A percentile compares a stretch with the other conserved stretches of the same genome.
phyloP scores from a whole-genome alignment of 2,113 vertebrate genomes.

The Tragulus kanchil region DNA sequence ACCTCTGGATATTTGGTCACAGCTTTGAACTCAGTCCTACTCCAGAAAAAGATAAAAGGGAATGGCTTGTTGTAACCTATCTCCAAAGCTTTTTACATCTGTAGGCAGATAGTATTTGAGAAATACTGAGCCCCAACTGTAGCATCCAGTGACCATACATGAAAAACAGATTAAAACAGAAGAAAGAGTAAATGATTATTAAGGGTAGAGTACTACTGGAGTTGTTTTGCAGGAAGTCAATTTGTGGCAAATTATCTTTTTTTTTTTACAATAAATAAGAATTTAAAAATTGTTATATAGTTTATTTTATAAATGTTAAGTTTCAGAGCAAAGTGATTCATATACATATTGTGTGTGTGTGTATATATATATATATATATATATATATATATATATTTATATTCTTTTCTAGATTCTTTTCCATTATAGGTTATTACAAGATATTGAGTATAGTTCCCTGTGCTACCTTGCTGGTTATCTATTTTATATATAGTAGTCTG shows the following conservation, averaged over 20 bases:
- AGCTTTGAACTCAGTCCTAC: constrained; percentile 42
- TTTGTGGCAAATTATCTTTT: not conserved
- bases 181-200: not conserved
- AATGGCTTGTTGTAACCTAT: not conserved
- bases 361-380: no score
- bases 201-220: not conserved
- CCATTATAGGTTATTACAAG: no score
- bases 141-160: not conserved
- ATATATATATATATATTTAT: no score
- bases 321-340: no score
- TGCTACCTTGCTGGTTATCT: not conserved
- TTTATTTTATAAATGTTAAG: no score
- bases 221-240: not conserved
- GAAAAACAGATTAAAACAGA: not conserved
- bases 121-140: not conserved
- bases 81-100: constrained; percentile 35
- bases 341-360: no score
- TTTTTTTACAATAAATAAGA: no score
- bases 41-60: not conserved
- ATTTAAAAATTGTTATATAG: no score
- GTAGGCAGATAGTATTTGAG: not conserved
- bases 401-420: no score
- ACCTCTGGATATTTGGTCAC: not conserved
- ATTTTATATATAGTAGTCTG: not conserved
- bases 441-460: no score